These are phyloP conservation scores for Oryzias woworae DNA, from an alignment of 2,113 vertebrate genomes.

Conservation along the genomic window DNA sequence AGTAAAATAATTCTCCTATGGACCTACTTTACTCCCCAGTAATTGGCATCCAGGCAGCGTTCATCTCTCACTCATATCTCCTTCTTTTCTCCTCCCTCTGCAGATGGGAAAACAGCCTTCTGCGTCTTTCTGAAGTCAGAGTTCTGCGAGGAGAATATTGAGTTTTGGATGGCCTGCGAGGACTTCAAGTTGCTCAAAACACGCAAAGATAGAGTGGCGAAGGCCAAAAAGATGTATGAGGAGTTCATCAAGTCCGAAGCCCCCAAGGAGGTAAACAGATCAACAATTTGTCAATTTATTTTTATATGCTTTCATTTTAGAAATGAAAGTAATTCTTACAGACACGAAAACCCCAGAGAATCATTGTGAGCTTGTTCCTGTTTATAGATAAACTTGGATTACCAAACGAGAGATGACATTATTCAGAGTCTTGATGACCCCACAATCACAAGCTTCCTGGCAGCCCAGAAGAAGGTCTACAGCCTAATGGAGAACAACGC, in stretches of 20 bases:
- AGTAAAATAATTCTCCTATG: conserved; percentile 31
- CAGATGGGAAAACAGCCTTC: conserved; percentile 82
- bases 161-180: conserved; percentile 88
- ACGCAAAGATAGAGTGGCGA: conserved; percentile 76
- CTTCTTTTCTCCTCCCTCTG: neutral
- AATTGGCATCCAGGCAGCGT: conserved; percentile 11
- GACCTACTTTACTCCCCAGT: neutral
- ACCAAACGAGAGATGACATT: conserved; percentile 84
- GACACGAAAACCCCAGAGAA: neutral
- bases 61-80: conserved; percentile 3
- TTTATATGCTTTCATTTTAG: neutral
- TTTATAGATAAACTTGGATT: conserved; percentile 89
- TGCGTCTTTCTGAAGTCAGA: conserved; percentile 83
- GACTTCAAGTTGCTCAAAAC: conserved; percentile 81
- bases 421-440: conserved; percentile 78
- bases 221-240: conserved; percentile 86
- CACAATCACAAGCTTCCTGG: conserved; percentile 77
- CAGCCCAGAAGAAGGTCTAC: conserved; percentile 85
- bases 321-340: neutral
- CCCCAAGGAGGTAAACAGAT: conserved; percentile 86
- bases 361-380: conserved; percentile 15
- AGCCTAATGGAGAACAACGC: conserved; percentile 92
- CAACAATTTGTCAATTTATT: neutral
- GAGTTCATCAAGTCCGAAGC: conserved; percentile 88
- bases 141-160: conserved; percentile 87